Conservation (phyloP, 2,888 invertebrate genomes). For the Papilio demoleus region DNA sequence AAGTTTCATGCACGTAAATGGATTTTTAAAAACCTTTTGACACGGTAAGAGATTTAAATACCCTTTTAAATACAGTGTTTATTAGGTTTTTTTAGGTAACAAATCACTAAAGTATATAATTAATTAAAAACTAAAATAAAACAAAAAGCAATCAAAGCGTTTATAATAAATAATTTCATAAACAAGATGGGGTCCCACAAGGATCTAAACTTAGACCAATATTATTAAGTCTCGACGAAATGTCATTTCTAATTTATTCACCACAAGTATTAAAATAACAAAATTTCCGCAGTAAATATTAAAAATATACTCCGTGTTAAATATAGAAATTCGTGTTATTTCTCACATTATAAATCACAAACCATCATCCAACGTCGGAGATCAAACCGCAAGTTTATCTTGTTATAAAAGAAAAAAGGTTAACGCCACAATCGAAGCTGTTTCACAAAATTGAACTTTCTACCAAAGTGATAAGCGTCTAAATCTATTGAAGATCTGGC, state of each 20-base stretch:
- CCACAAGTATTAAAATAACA: neutral
- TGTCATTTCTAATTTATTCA: constrained; percentile 4
- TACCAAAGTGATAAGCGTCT: neutral
- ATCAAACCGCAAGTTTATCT: constrained; percentile 35
- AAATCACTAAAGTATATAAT: neutral
- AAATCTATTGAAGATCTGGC: constrained; percentile 5
- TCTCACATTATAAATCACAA: constrained; percentile 30
- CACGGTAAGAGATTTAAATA: neutral
- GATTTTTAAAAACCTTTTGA: neutral
- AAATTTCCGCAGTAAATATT: neutral
- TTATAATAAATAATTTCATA: neutral
- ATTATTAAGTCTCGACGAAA: neutral
- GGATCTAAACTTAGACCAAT: constrained; percentile 2
- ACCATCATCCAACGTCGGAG: constrained; percentile 12
- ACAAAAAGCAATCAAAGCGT: neutral
- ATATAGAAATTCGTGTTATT: constrained; percentile 7
- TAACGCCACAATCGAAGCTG: neutral
- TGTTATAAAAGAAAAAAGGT: constrained; percentile 23
- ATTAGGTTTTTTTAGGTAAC: neutral
- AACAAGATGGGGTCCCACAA: neutral
- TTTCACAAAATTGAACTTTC: constrained; percentile 22
- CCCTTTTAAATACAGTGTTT: neutral
- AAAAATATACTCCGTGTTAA: neutral
- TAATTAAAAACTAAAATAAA: neutral
- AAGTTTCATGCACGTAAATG: too few relatives aligned